Base-by-base conservation (phyloP, 2,888 invertebrate species). In the Automeris io region DNA sequence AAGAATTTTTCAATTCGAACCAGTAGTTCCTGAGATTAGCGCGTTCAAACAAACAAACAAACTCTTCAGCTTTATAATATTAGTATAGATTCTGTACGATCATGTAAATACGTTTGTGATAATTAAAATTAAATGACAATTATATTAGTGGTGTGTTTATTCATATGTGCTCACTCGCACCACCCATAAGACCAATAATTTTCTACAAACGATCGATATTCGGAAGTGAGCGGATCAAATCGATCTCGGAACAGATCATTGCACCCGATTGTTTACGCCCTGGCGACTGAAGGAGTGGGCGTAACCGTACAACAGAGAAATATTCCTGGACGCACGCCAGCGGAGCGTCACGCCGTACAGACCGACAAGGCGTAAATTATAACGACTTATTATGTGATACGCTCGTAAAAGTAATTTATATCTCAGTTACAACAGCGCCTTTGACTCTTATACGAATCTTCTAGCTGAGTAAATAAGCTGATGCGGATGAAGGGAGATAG, bases 231-330 rank as follows among this genome's bases (percentile, higher is more conserved):
- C n/a, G n/a, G n/a, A n/a, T n/a, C n/a, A n/a, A n/a, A n/a, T n/a
- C n/a, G n/a, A n/a, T n/a, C n/a, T n/a, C 24, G 5, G 12, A 2
- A 29, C n/a, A 34, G 34, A 34, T 23, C 22, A 16, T 23, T 34
- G 34, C 34, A 23, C 34, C 23, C 34, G 19, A 13, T 21, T 34
- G 23, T 34, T 34, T 34, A 34, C 34, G 23, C 34, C 23, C 21
- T 34, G 21, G 18, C 16, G 23, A 9, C 34, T 23, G 21, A 26
- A 5, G 7, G 6, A 13, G 26, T 26, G 26, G 26, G 26, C 13
- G 26, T 13, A 26, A 26, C 13, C 26, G 13, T 16, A 16, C 6
- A 29, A 29, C 16, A 26, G 26, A 7, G 9, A 16, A 16, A 29
- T 29, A 29, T 16, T 23, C 3, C 23, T 34, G 34, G 34, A 34